Evolutionary conservation across 2,113 vertebrate species (phyloP).

Genomic region (Panurus biarmicus): DNA sequence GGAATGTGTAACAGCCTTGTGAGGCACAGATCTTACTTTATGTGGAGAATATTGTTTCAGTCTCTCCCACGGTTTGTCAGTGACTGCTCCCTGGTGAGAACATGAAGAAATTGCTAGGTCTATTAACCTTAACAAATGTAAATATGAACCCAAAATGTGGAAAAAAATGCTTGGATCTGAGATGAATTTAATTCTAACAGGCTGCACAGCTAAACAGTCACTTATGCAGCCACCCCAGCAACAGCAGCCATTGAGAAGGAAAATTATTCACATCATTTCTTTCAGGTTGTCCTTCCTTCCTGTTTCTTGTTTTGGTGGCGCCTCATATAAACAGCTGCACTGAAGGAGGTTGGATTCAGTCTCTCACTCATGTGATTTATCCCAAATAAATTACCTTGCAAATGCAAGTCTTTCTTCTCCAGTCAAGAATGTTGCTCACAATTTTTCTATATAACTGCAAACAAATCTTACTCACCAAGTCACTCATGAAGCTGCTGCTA

Average conservation of each 20-base stretch:
- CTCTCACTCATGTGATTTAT: not conserved
- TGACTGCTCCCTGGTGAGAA: conserved; percentile 55
- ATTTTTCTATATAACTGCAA: not conserved
- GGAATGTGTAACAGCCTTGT: not conserved
- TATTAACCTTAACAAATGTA: conserved; percentile 69
- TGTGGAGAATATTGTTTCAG: not conserved
- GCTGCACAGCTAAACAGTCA: conserved; percentile 44
- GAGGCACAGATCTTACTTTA: not conserved
- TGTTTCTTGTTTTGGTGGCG: not conserved
- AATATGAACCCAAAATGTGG: conserved; percentile 51
- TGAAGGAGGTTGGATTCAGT: not conserved
- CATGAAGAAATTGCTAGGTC: conserved; percentile 62
- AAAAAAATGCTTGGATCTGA: conserved; percentile 32
- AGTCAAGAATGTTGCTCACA: not conserved
- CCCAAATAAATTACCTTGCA: not conserved
- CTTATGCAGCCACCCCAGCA: not conserved
- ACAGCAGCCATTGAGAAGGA: not conserved
- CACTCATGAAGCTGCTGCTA: not conserved
- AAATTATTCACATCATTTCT: not conserved
- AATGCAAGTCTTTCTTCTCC: not conserved
- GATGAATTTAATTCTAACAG: conserved; percentile 51
- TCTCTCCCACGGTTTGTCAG: not conserved
- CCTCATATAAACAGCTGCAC: not conserved
- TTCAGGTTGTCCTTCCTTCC: not conserved
- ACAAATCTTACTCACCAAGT: not conserved